A percentile compares a stretch with the other conserved stretches of the same genome.
Evolutionary conservation across 2,113 vertebrate genomes (phyloP).

Genomic region (Heliornis fulica): DNA sequence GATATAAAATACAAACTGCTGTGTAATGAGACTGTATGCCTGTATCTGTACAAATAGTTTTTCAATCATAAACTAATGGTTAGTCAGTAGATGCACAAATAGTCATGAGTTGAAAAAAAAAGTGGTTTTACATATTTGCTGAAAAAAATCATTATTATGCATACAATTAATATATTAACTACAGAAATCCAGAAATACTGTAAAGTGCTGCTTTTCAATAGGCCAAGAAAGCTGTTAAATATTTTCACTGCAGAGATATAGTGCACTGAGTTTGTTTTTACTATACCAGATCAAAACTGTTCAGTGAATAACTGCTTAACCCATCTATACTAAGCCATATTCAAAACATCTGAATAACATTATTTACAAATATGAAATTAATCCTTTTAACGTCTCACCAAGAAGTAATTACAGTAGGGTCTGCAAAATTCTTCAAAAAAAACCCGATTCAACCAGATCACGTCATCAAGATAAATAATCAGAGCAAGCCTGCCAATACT

Average conservation of each 20-base stretch:
- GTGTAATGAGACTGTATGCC: not conserved
- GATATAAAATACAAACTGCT: not conserved
- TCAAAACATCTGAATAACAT: not conserved
- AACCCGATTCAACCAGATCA: too few species aligned
- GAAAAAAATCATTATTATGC: not conserved
- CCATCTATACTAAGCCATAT: not conserved
- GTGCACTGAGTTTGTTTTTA: not conserved
- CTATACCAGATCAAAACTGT: not conserved
- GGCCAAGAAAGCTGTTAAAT: not conserved
- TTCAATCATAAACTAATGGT: not conserved
- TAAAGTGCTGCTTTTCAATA: not conserved
- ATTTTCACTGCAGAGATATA: not conserved
- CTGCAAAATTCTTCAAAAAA: not conserved
- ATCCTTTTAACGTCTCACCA: not conserved
- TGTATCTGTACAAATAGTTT: not conserved
- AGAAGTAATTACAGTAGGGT: not conserved
- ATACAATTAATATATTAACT: not conserved
- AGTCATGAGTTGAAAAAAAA: not conserved
- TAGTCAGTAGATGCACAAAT: not conserved
- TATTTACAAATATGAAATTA: not conserved
- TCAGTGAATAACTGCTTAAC: not conserved
- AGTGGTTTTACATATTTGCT: not conserved
- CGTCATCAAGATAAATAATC: not conserved
- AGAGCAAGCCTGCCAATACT: not conserved
- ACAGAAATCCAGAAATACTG: not conserved